These are phyloP conservation scores for Athalia rosae DNA, from an alignment of 2,888 invertebrate genomes.

Conservation along the genomic window DNA sequence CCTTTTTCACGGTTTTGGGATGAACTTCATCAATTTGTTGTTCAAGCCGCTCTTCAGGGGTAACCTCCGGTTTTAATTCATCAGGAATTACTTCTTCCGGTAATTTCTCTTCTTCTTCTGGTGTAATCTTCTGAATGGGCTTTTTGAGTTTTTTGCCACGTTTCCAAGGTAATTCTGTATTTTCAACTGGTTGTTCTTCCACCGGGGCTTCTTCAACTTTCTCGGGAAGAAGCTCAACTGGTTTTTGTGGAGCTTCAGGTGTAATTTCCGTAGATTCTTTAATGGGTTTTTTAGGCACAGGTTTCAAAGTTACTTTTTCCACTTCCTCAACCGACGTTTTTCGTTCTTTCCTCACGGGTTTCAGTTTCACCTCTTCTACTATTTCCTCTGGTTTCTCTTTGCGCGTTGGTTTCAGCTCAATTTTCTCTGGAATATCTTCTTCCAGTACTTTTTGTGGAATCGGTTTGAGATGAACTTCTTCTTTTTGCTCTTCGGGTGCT, in stretches of 20 bases:
- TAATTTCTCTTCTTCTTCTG: slow-evolving; percentile 37
- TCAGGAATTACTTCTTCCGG: no score
- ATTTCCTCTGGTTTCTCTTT: slow-evolving; percentile 66
- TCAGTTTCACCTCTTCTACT: slow-evolving; percentile 55
- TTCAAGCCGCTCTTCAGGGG: no score
- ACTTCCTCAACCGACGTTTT: slow-evolving; percentile 41
- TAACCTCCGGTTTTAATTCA: no score
- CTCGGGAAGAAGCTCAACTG: slow-evolving; percentile 44
- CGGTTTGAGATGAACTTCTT: slow-evolving; percentile 76
- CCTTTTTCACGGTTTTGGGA: not conserved
- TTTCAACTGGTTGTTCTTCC: slow-evolving; percentile 67
- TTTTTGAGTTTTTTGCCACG: slow-evolving; percentile 39
- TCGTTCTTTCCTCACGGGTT: slow-evolving; percentile 48
- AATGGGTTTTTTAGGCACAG: slow-evolving; percentile 52
- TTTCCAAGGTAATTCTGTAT: slow-evolving; percentile 47
- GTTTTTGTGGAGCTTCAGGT: not conserved
- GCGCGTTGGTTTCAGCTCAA: slow-evolving; percentile 56
- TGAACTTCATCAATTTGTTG: no score
- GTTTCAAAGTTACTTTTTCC: slow-evolving; percentile 48
- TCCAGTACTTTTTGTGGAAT: slow-evolving; percentile 64
- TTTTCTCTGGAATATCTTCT: slow-evolving; percentile 49
- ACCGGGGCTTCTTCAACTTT: slow-evolving; percentile 55
- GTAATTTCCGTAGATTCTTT: slow-evolving; percentile 50
- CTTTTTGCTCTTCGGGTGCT: slow-evolving; percentile 63
- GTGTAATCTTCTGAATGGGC: slow-evolving; percentile 50